Evolutionary conservation across 2,797 vertebrate genomes (phyloP).

Genomic region (Dromococcyx pavoninus): DNA sequence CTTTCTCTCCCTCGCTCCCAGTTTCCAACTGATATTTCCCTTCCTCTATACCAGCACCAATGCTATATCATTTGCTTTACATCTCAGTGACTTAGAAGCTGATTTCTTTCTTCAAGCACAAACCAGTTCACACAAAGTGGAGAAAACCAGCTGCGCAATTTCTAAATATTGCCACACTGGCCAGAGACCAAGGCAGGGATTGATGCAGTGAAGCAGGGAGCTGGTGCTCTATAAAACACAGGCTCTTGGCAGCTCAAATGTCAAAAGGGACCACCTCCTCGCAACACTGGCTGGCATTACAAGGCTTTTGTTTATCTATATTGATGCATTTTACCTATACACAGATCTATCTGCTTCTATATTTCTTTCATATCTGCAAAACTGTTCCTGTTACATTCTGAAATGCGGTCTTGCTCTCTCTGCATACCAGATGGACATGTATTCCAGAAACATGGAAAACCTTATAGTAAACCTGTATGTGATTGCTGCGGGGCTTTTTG

Average conservation of each 20-base stretch:
- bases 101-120: background rate
- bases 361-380: background rate
- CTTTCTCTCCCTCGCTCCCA: background rate
- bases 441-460: background rate
- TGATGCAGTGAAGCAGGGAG: accelerated
- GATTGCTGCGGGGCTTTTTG: background rate
- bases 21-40: background rate
- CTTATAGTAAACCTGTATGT: background rate
- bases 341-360: background rate
- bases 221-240: background rate
- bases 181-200: background rate
- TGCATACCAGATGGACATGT: background rate
- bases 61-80: background rate
- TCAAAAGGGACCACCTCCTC: background rate
- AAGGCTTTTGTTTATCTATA: background rate
- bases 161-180: background rate
- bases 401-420: background rate
- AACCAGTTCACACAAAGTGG: background rate
- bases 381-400: background rate
- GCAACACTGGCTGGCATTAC: background rate
- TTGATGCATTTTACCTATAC: background rate
- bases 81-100: background rate
- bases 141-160: background rate
- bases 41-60: background rate
- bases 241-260: background rate